Conservation (phyloP, 2,888 invertebrate species). For the Aleiodes testaceus region DNA sequence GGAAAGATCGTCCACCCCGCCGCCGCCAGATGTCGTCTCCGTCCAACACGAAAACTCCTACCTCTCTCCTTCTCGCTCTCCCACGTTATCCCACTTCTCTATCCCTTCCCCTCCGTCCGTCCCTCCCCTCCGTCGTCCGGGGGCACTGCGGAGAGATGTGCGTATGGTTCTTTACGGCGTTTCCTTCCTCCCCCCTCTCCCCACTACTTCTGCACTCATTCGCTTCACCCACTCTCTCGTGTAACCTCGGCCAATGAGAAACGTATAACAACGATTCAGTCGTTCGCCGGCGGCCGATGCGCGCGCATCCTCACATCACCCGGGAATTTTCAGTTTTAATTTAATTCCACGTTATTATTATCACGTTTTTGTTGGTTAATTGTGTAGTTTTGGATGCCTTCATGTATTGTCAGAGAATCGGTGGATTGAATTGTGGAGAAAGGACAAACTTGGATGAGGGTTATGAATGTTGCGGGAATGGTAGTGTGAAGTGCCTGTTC, state of each 20-base stretch:
- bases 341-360: not conserved
- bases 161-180: slow-evolving; percentile 32
- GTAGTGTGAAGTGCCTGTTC: not conserved
- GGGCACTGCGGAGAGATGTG: slow-evolving; percentile 19
- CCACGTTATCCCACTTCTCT: too few species aligned
- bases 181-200: slow-evolving; percentile 30
- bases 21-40: slow-evolving; percentile 68
- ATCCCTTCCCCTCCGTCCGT: slow-evolving; percentile 33
- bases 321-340: slow-evolving; percentile 29
- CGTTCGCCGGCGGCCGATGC: slow-evolving; percentile 62
- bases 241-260: slow-evolving; percentile 39
- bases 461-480: slow-evolving; percentile 1
- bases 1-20: slow-evolving; percentile 54
- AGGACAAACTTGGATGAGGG: slow-evolving; percentile 1
- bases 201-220: slow-evolving; percentile 41
- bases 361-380: not conserved
- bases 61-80: slow-evolving; percentile 45
- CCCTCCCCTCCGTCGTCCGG: slow-evolving; percentile 33
- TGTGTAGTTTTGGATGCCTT: not conserved
- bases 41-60: not conserved
- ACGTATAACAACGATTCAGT: slow-evolving; percentile 63
- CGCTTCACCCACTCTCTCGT: slow-evolving; percentile 40
- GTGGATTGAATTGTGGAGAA: slow-evolving; percentile 13
- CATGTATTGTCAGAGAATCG: slow-evolving; percentile 3
- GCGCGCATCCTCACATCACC: slow-evolving; percentile 49